Evolutionary conservation across 2,797 vertebrate genomes (phyloP), one percentile per base, ranked within the genome.

Genomic region (Graptemys geographica): DNA sequence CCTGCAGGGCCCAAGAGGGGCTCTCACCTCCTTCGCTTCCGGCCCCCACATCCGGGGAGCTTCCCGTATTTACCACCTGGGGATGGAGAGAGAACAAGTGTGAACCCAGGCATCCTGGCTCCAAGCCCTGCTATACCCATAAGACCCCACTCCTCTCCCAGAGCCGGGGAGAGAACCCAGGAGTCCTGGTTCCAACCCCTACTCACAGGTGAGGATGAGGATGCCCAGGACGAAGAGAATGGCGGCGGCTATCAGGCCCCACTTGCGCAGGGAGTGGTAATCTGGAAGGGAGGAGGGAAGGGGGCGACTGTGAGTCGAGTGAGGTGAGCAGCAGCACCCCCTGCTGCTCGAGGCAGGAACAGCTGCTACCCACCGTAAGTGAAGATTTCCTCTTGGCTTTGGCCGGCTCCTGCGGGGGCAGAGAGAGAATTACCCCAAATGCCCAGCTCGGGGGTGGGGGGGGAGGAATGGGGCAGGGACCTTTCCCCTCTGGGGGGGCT

Each of bases 161-260:
- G 62, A 65, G 33, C 33, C 4, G 4, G 6, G 7, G 62, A 6
- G 69, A 37, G n/a, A 62, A 49, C 55, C 16, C 28, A 19, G 21
- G 9, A 11, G 12, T 31, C 25, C n/a, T 12, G 5, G 52, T 8
- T 41, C 27, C n/a, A 44, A 62, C 59, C 37, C 69, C 69, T 44
- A 37, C 97, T 97, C 90, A 98, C 97, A 97, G 37, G 97, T 97
- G 78, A 98, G 97, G 83, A 98, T 97, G 90, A 96, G 23, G 5
- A 98, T 98, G 90, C 97, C 97, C 0, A 92, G 96, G 81, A 98
- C 97, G 90, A 98, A 98, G 16, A 98, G 92, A 52, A 98, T 89
- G 0, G 97, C 97, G 0, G 97, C 96, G 1, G 97, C 96, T 79
- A 98, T 33, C 44, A 98, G 95, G 5, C 97, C 97, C 84, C 90